Conservation (phyloP, 2,113 vertebrate genomes). For the Xerus inauris region DNA sequence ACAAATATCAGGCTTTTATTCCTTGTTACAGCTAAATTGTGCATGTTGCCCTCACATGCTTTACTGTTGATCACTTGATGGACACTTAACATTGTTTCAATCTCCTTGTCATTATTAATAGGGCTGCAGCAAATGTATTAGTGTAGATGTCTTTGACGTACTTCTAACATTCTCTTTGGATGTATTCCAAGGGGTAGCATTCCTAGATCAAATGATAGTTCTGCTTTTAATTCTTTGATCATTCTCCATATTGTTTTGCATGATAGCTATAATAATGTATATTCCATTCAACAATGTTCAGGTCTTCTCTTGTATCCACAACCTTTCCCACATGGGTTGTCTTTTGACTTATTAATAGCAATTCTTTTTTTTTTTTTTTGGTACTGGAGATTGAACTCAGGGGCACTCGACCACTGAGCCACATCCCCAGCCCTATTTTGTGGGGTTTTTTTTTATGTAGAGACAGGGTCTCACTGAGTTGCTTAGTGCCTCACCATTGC, state of each 20-base stretch:
- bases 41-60: background rate
- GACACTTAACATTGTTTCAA: too few species aligned
- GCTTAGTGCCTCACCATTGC: too few species aligned
- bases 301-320: background rate
- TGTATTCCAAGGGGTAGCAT: background rate
- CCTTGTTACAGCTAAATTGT: background rate
- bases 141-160: background rate
- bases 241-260: background rate
- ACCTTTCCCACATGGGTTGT: background rate
- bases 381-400: too few species aligned
- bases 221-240: background rate
- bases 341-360: background rate
- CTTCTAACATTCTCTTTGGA: too few species aligned
- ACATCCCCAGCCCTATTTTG: too few species aligned
- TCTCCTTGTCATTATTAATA: too few species aligned
- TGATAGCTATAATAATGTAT: too few species aligned
- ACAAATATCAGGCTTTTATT: background rate
- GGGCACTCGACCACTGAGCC: too few species aligned
- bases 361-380: background rate
- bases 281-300: background rate
- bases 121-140: background rate
- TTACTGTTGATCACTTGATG: background rate
- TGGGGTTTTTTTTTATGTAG: too few species aligned
- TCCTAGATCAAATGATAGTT: background rate
- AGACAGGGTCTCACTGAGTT: too few species aligned